Base-by-base conservation (phyloP, 2,797 vertebrate species). In the Sphaeramia orbicularis region DNA sequence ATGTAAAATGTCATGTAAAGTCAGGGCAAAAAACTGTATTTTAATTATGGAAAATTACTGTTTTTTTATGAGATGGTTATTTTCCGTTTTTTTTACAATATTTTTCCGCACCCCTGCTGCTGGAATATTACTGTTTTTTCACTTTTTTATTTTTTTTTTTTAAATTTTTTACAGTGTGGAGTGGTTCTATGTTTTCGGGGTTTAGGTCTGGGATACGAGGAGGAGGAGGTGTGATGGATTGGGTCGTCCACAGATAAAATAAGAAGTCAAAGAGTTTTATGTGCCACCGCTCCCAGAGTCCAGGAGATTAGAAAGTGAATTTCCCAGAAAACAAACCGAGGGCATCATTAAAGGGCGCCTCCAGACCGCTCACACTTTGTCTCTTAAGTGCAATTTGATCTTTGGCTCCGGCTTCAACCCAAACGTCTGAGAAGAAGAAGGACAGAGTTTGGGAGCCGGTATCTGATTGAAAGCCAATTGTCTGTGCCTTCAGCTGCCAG, bases 181-280 rank as follows among this genome's bases (percentile, higher is more conserved):
- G 4, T 18, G 69, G 75, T 63, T 62, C 73, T 51, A 21, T 83
- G 71, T 82, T 68, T 76, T 68, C 45, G 13, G 47, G 59, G 64
- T 40, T 30, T 21, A 16, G 19, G 3, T 37, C n/a, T 10, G 42
- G 53, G 59, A 58, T 61, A 72, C 51, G 5, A 32, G 52, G 54
- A 10, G 47, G 40, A 75, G 73, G 65, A 89, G 87, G 86, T 89
- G 90, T 73, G 80, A 93, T 92, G 85, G 86, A 92, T 94, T 86
- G 75, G 84, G 86, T 83, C 86, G 89, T 91, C 90, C 69, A n/a
- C 66, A 71, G 90, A 91, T 90, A 91, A 92, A 91, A 91, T 91
- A 91, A 92, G 88, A 90, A 92, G 91, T 92, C 88, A 85, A 78
- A 80, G 54, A 71, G 43, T 53, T 82, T 88, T 82, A 70, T 80